Conservation (phyloP, 2,113 vertebrate species). For the Sapajus apella region DNA sequence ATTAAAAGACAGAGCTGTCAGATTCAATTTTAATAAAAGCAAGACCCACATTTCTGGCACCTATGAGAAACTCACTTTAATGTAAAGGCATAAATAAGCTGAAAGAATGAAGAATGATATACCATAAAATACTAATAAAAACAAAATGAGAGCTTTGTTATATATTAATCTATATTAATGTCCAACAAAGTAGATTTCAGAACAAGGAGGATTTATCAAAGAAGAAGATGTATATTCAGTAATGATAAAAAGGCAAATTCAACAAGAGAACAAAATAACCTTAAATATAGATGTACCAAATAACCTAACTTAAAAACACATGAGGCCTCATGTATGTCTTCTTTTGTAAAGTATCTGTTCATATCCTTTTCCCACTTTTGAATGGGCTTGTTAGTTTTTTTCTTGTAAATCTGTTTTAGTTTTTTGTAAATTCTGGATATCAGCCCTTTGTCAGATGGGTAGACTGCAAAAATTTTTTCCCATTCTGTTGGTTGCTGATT, state of each 20-base stretch:
- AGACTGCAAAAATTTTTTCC: too few relatives aligned
- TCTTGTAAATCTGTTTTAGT: too few relatives aligned
- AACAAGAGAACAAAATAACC: background rate
- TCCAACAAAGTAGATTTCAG: background rate
- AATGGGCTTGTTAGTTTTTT: too few relatives aligned
- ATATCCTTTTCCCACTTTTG: too few relatives aligned
- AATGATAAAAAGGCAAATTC: background rate
- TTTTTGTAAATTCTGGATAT: too few relatives aligned
- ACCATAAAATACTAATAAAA: background rate
- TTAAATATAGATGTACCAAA: background rate
- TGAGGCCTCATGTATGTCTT: background rate
- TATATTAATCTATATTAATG: too few relatives aligned
- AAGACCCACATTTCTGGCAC: background rate
- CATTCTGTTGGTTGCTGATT: too few relatives aligned
- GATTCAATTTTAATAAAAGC: background rate
- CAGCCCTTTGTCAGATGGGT: too few relatives aligned
- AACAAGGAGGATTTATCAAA: background rate
- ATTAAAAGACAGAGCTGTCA: background rate
- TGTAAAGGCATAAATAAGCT: background rate
- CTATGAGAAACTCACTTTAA: background rate
- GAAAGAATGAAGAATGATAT: background rate
- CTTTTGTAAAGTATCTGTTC: too few relatives aligned
- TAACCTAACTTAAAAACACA: background rate
- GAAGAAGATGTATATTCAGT: background rate
- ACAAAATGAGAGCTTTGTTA: background rate